Evolutionary conservation across 2,113 vertebrate genomes (phyloP).

Genomic region (Gymnobelideus leadbeateri): DNA sequence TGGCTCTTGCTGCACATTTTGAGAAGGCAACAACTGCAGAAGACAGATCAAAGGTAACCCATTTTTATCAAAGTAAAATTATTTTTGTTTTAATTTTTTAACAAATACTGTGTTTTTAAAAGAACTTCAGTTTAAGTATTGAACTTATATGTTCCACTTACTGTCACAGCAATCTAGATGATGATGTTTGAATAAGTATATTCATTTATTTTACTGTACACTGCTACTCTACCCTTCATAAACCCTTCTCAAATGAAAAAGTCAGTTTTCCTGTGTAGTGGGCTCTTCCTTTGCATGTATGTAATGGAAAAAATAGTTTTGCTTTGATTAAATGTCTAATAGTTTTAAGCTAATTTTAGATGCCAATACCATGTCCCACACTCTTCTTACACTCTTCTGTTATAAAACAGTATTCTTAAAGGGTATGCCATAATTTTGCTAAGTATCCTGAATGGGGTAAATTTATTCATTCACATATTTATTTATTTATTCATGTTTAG

Average conservation of each 20-base stretch:
- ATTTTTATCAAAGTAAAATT: conserved; percentile 75
- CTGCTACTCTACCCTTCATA: conserved; percentile 16
- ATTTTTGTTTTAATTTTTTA: conserved; percentile 65
- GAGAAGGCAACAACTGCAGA: conserved; percentile 87
- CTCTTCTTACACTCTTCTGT: not conserved
- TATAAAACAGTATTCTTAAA: not conserved
- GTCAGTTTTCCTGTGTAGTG: not conserved
- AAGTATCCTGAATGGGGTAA: not conserved
- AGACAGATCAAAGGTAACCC: conserved; percentile 93
- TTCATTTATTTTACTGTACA: conserved; percentile 25
- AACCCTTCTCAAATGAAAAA: conserved; percentile 13
- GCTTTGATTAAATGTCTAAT: not conserved
- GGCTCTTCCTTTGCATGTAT: not conserved
- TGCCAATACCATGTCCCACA: not conserved
- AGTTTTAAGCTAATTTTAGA: not conserved
- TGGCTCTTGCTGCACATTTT: conserved; percentile 90
- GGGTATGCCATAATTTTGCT: not conserved
- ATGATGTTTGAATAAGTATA: conserved; percentile 32
- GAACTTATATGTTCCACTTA: conserved; percentile 49
- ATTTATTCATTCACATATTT: not conserved
- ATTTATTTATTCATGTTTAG: not conserved
- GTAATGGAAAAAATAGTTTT: not conserved
- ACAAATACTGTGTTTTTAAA: conserved; percentile 52
- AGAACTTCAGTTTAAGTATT: conserved; percentile 50
- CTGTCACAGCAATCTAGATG: conserved; percentile 38